These are phyloP conservation scores for Nebria brevicollis DNA, from an alignment of 2,888 invertebrate species.

Conservation along the genomic window DNA sequence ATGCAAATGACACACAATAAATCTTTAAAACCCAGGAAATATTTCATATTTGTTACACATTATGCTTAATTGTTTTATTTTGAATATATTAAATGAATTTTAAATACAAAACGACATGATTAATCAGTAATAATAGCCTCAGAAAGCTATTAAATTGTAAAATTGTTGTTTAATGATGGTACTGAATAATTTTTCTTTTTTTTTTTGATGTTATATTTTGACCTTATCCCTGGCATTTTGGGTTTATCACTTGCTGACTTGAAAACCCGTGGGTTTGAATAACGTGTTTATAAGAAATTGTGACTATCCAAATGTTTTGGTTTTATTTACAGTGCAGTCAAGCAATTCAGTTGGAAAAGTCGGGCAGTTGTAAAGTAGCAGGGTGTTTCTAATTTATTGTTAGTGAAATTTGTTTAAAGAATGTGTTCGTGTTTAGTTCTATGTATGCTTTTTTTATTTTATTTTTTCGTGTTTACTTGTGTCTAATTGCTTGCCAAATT, in stretches of 20 bases:
- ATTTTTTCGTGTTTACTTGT: background rate
- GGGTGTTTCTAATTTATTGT: background rate
- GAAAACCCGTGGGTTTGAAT: background rate
- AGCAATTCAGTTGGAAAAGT: background rate
- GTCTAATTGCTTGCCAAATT: background rate
- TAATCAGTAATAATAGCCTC: background rate
- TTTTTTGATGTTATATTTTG: background rate
- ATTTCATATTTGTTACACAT: conserved; percentile 28
- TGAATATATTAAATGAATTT: background rate
- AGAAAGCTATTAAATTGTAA: background rate
- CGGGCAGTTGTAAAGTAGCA: background rate
- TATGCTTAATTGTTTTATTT: background rate
- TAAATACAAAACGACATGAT: background rate
- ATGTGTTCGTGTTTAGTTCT: background rate
- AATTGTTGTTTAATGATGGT: background rate
- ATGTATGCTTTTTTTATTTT: background rate
- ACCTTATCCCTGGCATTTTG: conserved; percentile 1
- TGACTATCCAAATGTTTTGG: background rate
- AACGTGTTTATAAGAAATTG: conserved; percentile 1
- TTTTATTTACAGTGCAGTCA: background rate
- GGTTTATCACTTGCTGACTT: background rate
- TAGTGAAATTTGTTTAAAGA: background rate
- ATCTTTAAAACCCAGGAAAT: conserved; percentile 19
- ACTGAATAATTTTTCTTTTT: background rate
- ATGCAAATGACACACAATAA: conserved; percentile 12